Evolutionary conservation across 1,140 invertebrate species (phyloP).

Genomic region (Drosophila navojoa): DNA sequence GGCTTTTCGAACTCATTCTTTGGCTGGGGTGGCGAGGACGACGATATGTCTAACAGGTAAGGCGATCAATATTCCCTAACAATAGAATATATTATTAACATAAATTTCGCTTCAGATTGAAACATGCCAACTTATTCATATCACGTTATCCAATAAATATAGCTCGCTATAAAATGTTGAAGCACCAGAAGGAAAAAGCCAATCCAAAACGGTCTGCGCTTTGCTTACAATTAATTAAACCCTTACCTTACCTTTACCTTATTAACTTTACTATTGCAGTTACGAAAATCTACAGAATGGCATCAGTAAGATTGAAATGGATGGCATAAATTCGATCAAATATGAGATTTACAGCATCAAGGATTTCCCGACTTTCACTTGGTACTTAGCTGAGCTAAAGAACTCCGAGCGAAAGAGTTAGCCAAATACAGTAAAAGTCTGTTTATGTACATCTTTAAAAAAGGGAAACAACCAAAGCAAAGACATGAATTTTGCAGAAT

Average conservation of each 20-base stretch:
- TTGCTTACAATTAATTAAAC: neutral
- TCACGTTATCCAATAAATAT: constrained; percentile 93
- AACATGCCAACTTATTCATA: constrained; percentile 91
- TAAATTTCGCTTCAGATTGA: constrained; percentile 84
- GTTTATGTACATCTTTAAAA: constrained; percentile 10
- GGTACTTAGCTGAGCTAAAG: constrained; percentile 88
- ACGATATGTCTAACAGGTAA: constrained; percentile 92
- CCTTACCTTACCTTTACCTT: no score
- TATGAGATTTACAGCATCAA: constrained; percentile 90
- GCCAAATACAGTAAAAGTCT: constrained; percentile 24
- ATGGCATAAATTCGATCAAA: constrained; percentile 94
- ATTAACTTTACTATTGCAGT: constrained; percentile 84
- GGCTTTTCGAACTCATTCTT: constrained; percentile 96
- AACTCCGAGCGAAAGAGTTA: constrained; percentile 81
- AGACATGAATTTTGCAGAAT: neutral
- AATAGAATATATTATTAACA: constrained; percentile 34
- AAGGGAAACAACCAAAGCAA: neutral
- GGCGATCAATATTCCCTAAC: neutral
- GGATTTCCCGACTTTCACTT: constrained; percentile 90
- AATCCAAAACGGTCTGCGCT: constrained; percentile 92
- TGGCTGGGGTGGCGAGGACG: constrained; percentile 97
- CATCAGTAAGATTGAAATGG: constrained; percentile 91
- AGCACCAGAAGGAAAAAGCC: constrained; percentile 93
- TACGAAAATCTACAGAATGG: constrained; percentile 93
- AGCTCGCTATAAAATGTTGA: constrained; percentile 95